Percentiles rank a stretch among this genome's conserved stretches.
phyloP scores from a whole-genome alignment of 2,888 invertebrate genomes.

The Cephus pulcher region DNA sequence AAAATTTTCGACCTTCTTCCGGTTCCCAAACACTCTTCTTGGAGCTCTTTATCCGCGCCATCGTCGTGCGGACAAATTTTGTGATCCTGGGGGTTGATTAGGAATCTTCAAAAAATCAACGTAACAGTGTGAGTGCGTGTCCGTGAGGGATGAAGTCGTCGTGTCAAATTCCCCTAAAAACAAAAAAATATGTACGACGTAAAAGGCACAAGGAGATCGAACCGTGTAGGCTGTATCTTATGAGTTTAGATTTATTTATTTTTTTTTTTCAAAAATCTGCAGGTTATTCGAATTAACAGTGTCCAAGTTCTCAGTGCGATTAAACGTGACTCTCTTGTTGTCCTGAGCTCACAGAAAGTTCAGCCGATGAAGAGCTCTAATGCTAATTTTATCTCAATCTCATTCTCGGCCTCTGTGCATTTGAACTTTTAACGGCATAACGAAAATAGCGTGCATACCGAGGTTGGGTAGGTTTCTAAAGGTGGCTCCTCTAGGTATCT shows the following conservation, averaged over 20 bases:
- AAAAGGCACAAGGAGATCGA: constrained; percentile 17
- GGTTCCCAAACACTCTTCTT: background rate
- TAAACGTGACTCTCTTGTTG: constrained; percentile 24
- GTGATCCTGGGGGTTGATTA: background rate
- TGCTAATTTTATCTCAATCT: constrained; percentile 27
- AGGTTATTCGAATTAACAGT: background rate
- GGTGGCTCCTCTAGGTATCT: background rate
- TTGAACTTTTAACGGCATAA: constrained; percentile 35
- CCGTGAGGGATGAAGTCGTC: background rate
- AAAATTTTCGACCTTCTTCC: background rate
- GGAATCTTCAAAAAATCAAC: background rate
- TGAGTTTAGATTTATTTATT: background rate
- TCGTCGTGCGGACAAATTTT: background rate
- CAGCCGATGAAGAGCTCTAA: constrained; percentile 33
- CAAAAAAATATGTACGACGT: too few species aligned
- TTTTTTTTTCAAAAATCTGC: background rate
- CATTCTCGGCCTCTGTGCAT: constrained; percentile 22
- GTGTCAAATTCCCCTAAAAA: background rate
- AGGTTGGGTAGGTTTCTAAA: background rate
- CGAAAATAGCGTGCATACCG: constrained; percentile 19
- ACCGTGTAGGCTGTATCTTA: background rate
- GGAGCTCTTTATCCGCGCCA: background rate
- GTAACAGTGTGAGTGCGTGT: background rate
- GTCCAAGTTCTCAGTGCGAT: constrained; percentile 1
- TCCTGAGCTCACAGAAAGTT: constrained; percentile 32